Conservation (phyloP, 2,888 invertebrate genomes). For the Marasmarcha lunaedactyla region DNA sequence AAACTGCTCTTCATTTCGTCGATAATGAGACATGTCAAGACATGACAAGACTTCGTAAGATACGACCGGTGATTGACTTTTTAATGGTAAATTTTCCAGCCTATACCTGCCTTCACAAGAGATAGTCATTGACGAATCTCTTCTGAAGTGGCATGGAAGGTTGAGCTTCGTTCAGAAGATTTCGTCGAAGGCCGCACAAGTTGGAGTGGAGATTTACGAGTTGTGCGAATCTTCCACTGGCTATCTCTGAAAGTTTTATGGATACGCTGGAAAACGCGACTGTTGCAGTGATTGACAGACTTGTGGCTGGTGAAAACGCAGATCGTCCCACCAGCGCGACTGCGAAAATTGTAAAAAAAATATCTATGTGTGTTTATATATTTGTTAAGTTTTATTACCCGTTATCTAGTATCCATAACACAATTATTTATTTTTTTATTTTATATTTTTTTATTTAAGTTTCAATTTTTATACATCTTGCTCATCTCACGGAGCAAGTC, state of each 20-base stretch:
- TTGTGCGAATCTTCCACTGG: conserved; percentile 19
- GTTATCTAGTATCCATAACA: too few species aligned
- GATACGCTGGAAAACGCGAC: conserved; percentile 15
- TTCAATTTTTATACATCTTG: too few species aligned
- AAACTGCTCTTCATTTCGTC: conserved; percentile 16
- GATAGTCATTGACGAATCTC: conserved; percentile 20
- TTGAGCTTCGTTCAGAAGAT: conserved; percentile 17
- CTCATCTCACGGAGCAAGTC: too few species aligned
- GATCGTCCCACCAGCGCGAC: neutral
- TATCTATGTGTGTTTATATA: too few species aligned
- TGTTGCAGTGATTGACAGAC: conserved; percentile 1
- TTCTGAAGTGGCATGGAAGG: conserved; percentile 18
- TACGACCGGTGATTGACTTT: conserved; percentile 15
- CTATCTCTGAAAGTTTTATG: conserved; percentile 18
- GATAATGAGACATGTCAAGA: conserved; percentile 11
- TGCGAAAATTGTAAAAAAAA: neutral
- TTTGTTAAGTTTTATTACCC: too few species aligned
- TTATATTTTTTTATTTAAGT: too few species aligned
- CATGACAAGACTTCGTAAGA: conserved; percentile 13
- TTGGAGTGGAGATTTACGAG: conserved; percentile 14
- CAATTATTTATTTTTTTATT: too few species aligned
- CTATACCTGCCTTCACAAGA: conserved; percentile 18
- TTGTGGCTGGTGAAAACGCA: neutral
- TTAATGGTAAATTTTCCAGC: conserved; percentile 17
- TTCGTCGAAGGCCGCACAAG: neutral